phyloP scores from a whole-genome alignment of 2,797 vertebrate genomes.

The Cossypha heuglini region DNA sequence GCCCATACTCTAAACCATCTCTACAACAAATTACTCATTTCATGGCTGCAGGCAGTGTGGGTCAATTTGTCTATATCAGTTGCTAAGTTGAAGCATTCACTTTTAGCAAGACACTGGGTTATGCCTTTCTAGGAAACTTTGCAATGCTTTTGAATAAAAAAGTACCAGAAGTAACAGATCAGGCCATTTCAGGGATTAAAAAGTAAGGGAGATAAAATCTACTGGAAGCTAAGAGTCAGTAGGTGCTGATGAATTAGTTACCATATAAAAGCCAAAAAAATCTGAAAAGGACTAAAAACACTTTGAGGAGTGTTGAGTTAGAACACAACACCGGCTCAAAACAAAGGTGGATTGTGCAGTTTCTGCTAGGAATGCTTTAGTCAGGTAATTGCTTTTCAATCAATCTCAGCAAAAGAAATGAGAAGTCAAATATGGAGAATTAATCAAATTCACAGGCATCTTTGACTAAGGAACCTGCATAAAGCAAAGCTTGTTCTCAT shows the following conservation, averaged over 20 bases:
- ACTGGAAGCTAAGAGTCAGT: conserved; percentile 32
- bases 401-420: background rate
- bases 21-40: conserved; percentile 63
- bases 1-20: background rate
- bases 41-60: conserved; percentile 51
- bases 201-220: background rate
- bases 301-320: background rate
- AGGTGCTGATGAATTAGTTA: conserved; percentile 39
- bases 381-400: conserved; percentile 16
- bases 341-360: background rate
- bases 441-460: background rate
- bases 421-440: background rate
- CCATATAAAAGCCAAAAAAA: background rate
- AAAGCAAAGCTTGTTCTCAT: background rate
- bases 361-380: background rate
- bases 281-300: background rate
- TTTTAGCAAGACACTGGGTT: background rate
- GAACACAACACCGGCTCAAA: background rate
- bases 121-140: conserved; percentile 43
- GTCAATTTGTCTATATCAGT: conserved; percentile 56
- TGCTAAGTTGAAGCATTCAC: conserved; percentile 26
- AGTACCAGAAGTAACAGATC: background rate
- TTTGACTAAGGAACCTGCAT: background rate
- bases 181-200: background rate
- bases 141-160: conserved; percentile 8